Evolutionary conservation across 2,797 vertebrate genomes (phyloP).

Genomic region (Erpetoichthys calabaricus): DNA sequence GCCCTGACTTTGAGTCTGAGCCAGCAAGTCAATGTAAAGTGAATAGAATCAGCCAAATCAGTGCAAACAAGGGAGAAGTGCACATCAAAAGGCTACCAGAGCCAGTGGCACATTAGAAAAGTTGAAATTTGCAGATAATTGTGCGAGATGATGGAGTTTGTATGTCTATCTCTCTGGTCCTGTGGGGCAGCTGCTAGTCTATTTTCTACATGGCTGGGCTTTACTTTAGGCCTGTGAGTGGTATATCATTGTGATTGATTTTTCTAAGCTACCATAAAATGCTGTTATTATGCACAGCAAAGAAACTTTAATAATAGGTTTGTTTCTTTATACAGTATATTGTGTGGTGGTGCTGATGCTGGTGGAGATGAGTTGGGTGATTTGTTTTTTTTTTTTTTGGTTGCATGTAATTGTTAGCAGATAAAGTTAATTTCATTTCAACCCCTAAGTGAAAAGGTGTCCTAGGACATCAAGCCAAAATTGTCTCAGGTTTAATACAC

Average conservation of each 20-base stretch:
- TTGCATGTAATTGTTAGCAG: constrained; percentile 13
- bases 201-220: constrained; percentile 78
- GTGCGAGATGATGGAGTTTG: constrained; percentile 37
- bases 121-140: constrained; percentile 35
- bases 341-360: constrained; percentile 8
- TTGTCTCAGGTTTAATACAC: constrained; percentile 20
- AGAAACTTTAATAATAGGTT: constrained; percentile 29
- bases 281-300: constrained; percentile 34
- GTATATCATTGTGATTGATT: constrained; percentile 64
- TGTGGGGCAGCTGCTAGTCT: constrained; percentile 50
- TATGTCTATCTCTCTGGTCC: constrained; percentile 44
- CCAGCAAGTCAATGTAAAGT: not conserved
- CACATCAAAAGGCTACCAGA: constrained; percentile 14
- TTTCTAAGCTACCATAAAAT: constrained; percentile 30
- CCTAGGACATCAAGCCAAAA: not conserved
- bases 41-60: constrained; percentile 12
- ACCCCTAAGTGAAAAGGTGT: not conserved
- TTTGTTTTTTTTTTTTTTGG: no score
- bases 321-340: constrained; percentile 26
- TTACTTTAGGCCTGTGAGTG: constrained; percentile 61
- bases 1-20: not conserved
- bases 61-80: not conserved
- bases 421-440: constrained; percentile 21
- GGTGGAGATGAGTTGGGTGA: no score
- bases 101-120: constrained; percentile 10